Base-by-base conservation (phyloP, 2,797 vertebrate species). In the Amazonetta brasiliensis region DNA sequence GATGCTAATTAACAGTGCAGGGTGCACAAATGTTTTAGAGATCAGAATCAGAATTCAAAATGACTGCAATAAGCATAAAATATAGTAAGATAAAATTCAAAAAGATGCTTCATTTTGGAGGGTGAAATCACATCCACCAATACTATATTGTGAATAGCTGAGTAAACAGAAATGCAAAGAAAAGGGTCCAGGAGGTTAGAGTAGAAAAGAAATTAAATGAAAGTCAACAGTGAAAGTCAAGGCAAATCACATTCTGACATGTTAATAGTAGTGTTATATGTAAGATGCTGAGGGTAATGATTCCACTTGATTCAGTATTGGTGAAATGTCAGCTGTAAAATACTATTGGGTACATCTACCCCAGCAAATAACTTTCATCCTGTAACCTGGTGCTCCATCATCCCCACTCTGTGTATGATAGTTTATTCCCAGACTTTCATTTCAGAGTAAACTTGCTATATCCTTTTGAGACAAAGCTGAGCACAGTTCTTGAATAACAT, bases 311-410 rank as follows among this genome's bases (percentile, higher is more conserved):
- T 83, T 83, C 89, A 58, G 54, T 94, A 94, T 94, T 88, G 94
- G 92, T 89, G 82, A 97, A 94, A 91, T 66, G 79, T 91, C 94
- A 94, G 60, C 62, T 90, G 33, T 90, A 86, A 91, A 97, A 88
- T 94, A 94, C 66, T 88, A 21, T 30, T 92, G 73, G 64, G 30
- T 84, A 46, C 58, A 55, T 62, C 41, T 81, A 81, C 58, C 74
- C 56, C 76, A 94, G 87, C 54, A 88, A 88, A 90, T 91, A 71
- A 72, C 68, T 68, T 81, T 68, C 58, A n/a, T 91, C 44, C 69
- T 86, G 41, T 48, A 85, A 80, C 58, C 39, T 46, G 25, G 25
- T 33, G 8, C 48, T 93, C 59, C 71, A 56, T 96, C 89, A 87
- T 84, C 63, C 35, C 35, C 39, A 39, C 12, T 82, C 28, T 26